Percentiles rank a stretch among this genome's conserved stretches.
Conservation (phyloP, 2,113 vertebrate species). For the Mohoua ochrocephala region DNA sequence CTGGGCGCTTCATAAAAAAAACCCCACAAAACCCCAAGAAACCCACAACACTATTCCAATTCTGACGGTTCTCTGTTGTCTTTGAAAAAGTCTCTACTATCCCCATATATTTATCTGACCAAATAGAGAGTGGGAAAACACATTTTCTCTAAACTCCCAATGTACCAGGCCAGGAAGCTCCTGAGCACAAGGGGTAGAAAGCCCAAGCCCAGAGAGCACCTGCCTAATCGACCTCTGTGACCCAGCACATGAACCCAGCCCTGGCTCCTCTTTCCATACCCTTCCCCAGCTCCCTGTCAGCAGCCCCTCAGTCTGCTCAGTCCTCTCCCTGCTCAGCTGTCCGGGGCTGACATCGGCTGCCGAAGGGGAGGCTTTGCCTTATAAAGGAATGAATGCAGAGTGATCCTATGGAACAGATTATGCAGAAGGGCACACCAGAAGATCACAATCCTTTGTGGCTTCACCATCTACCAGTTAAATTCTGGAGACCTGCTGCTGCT, state of each 20-base stretch:
- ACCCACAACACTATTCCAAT: not conserved
- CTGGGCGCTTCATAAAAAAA: not conserved
- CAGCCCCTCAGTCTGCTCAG: not conserved
- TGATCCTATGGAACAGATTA: not conserved
- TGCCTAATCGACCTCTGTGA: fast-evolving
- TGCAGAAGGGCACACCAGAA: not conserved
- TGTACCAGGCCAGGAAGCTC: not conserved
- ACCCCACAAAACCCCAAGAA: not conserved
- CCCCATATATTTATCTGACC: not conserved
- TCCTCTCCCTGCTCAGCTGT: not conserved
- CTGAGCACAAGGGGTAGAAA: not conserved
- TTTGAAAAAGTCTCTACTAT: not conserved
- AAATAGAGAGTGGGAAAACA: fast-evolving
- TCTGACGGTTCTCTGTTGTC: not conserved
- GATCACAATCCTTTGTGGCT: not conserved
- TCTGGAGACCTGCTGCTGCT: not conserved
- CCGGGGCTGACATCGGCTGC: not conserved
- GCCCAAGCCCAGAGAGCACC: not conserved
- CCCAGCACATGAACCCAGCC: not conserved
- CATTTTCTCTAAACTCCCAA: not conserved
- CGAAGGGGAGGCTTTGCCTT: not conserved
- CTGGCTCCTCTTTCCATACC: not conserved
- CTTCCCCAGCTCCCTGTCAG: not conserved
- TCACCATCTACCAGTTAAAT: not conserved
- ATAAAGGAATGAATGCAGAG: not conserved